Evolutionary conservation across 1,140 invertebrate genomes (phyloP).

Genomic region (Micrasema longulum): DNA sequence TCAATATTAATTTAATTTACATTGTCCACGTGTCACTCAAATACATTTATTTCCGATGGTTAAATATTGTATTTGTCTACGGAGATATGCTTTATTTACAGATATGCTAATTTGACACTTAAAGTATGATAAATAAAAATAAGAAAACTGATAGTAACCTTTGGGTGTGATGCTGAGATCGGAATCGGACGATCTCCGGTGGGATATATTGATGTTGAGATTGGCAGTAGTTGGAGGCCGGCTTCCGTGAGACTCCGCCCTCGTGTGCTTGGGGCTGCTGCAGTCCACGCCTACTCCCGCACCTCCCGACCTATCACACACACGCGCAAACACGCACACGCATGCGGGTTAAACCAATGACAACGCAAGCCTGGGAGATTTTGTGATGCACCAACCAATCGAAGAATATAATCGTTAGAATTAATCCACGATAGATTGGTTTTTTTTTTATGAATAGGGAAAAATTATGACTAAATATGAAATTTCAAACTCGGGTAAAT

Average conservation of each 20-base stretch:
- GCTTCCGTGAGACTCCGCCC: slow-evolving; percentile 63
- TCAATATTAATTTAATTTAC: no score
- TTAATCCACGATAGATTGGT: no score
- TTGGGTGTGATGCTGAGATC: slow-evolving; percentile 93
- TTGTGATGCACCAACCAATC: not conserved
- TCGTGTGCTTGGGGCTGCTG: slow-evolving; percentile 59
- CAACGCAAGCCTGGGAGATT: slow-evolving; percentile 20
- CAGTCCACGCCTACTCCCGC: slow-evolving; percentile 5
- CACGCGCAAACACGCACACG: slow-evolving; percentile 49
- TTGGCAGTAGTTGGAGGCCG: slow-evolving; percentile 66
- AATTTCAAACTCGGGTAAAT: no score
- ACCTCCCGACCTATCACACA: slow-evolving; percentile 43
- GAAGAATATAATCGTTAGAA: no score
- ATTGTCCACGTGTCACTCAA: no score
- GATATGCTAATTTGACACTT: no score
- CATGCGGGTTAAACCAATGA: slow-evolving; percentile 53
- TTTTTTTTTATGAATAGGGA: no score
- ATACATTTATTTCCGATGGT: no score
- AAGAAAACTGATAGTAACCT: slow-evolving; percentile 69
- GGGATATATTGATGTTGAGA: slow-evolving; percentile 71
- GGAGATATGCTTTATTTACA: no score
- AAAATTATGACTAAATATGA: no score
- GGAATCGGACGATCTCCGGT: slow-evolving; percentile 90
- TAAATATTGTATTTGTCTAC: no score
- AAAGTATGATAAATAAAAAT: no score